phyloP scores from a whole-genome alignment of 23 tunicate species.

The Trididemnum nubilum region DNA sequence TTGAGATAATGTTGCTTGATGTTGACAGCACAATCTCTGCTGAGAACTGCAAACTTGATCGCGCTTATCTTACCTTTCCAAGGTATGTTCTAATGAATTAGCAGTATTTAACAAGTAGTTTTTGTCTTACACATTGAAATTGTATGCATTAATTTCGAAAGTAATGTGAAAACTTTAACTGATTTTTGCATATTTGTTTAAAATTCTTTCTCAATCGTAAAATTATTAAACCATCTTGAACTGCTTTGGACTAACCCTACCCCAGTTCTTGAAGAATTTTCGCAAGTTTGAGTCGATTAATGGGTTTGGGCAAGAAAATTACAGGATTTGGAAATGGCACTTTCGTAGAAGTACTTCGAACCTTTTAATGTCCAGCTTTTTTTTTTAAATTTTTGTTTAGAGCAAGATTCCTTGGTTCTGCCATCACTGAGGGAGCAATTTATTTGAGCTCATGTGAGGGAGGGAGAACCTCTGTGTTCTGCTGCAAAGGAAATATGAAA shows the following conservation, averaged over 20 bases:
- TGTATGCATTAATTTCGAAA: background rate
- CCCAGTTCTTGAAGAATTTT: no score
- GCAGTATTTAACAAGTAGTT: no score
- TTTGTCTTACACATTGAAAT: background rate
- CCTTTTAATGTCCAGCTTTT: background rate
- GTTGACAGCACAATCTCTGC: constrained; percentile 11
- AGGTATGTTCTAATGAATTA: constrained; percentile 46
- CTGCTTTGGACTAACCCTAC: no score
- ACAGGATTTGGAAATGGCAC: no score
- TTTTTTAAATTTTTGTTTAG: constrained; percentile 13
- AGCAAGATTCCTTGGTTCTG: constrained; percentile 78
- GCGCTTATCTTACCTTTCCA: constrained; percentile 60
- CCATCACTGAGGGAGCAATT: constrained; percentile 89
- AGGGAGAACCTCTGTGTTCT: constrained; percentile 52
- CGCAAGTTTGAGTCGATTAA: no score
- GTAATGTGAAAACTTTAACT: background rate
- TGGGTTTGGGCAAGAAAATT: no score
- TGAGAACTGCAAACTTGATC: constrained; percentile 34
- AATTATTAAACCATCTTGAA: no score
- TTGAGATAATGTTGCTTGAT: constrained; percentile 57
- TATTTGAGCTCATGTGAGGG: constrained; percentile 63
- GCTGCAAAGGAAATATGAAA: constrained; percentile 89
- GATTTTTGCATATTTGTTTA: background rate
- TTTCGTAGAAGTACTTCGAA: no score
- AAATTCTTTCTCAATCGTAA: no score